phyloP scores from a whole-genome alignment of 1,140 invertebrate species.

The Diorhabda sublineata region DNA sequence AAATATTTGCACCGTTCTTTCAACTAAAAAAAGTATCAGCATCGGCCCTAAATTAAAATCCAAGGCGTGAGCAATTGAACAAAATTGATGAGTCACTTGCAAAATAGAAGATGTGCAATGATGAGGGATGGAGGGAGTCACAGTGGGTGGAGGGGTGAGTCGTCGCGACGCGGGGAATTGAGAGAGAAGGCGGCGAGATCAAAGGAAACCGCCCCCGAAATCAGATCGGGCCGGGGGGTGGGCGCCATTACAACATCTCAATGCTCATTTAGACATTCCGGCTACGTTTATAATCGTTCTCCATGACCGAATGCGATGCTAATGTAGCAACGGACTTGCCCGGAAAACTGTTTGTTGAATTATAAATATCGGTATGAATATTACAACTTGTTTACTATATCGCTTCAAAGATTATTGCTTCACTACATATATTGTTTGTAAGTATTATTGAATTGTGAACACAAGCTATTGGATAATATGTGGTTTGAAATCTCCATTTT shows the following conservation, averaged over 20 bases:
- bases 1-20: neutral
- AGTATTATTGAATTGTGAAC: too few species aligned
- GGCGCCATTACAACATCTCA: conserved; percentile 48
- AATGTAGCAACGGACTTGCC: neutral
- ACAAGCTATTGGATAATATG: too few species aligned
- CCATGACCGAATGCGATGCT: neutral
- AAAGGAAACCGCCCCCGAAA: conserved; percentile 48
- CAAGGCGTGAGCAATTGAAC: conserved; percentile 32
- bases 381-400: too few species aligned
- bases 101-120: conserved; percentile 42
- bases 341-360: too few species aligned
- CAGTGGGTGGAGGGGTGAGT: conserved; percentile 11
- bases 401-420: too few species aligned
- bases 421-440: too few species aligned
- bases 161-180: conserved; percentile 20
- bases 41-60: conserved; percentile 17
- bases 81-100: conserved; percentile 47
- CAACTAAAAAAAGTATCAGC: neutral
- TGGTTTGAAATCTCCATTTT: too few species aligned
- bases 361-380: too few species aligned
- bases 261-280: conserved; percentile 48
- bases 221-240: conserved; percentile 44
- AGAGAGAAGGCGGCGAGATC: conserved; percentile 44
- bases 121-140: too few species aligned
- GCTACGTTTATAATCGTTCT: conserved; percentile 25